phyloP scores from a whole-genome alignment of 2,113 vertebrate genomes.

The Holacanthus passer region DNA sequence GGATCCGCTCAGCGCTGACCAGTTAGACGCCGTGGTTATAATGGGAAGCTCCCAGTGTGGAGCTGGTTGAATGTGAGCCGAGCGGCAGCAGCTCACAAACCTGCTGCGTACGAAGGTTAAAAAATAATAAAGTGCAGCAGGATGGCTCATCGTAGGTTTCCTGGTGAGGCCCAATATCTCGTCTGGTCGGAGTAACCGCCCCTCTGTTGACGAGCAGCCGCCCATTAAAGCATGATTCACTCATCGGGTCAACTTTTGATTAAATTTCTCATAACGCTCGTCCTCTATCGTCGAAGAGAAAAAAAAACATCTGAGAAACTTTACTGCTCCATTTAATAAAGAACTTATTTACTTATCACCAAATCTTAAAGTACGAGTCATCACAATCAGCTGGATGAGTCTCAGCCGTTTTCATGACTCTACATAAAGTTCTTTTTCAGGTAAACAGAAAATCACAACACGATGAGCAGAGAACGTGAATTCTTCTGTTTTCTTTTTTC shows the following conservation, averaged over 20 bases:
- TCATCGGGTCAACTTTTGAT: constrained; percentile 37
- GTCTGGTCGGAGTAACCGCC: constrained; percentile 5
- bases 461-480: neutral
- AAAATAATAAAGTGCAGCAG: constrained; percentile 52
- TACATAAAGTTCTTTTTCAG: constrained; percentile 3
- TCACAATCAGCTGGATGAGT: constrained; percentile 2
- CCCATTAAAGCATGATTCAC: constrained; percentile 48
- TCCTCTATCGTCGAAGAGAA: neutral
- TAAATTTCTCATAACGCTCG: constrained; percentile 36
- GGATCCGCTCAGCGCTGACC: constrained; percentile 51
- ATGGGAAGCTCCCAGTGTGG: constrained; percentile 43
- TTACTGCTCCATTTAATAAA: neutral
- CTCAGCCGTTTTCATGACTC: neutral
- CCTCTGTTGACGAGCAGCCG: constrained; percentile 53
- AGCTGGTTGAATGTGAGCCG: constrained; percentile 35
- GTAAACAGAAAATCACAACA: neutral
- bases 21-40: constrained; percentile 37
- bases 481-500: constrained; percentile 6
- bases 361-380: neutral
- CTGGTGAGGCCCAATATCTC: constrained; percentile 30
- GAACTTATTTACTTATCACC: neutral
- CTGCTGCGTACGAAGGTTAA: constrained; percentile 45
- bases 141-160: constrained; percentile 42
- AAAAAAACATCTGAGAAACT: neutral
- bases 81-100: constrained; percentile 20